Base-by-base conservation (phyloP, 2,113 vertebrate species). In the Cinclus mexicanus region DNA sequence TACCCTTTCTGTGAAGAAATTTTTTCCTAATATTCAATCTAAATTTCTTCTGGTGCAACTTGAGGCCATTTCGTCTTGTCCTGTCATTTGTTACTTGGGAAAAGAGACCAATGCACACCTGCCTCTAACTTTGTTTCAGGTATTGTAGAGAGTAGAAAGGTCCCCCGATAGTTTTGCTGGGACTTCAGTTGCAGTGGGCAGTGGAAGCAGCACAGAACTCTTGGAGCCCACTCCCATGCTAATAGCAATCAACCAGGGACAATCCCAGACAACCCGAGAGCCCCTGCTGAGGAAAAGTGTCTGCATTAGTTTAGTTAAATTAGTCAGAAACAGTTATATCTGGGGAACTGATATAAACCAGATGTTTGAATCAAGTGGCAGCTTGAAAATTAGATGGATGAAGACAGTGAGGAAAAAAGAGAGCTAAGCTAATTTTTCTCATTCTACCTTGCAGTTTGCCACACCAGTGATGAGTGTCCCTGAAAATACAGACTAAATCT, bases 121-220 rank as follows among this genome's bases (percentile, higher is more conserved):
- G 15, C 7, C 33, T 60, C 24, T 29, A 44, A 41, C n/a, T 28
- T 69, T 29, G 29, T 41, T 47, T 61, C 41, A 76, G 70, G 23
- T 26, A 41, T 41, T 61, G 17, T 24, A 55, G 24, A 52, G n/a
- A 61, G 24, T n/a, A 60, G 14, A 59, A 25, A 69, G 8, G 47
- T 41, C 12, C n/a, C 21, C 14, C 0, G 1, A 3, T 12, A 77
- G 31, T 31, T 93, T 59, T 8, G 0, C 14, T 2, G 1, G 21
- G 8, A 42, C 57, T 83, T 89, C 1, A 52, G 7, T 10, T 63
- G 53, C 24, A 85, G 17, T 2, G 6, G 75, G 42, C 11, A 23
- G 39, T 14, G 47, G 53, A 22, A 78, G 49, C 25, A 82, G 19
- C 52, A 52, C 29, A 24, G 24, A 59, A 24, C 1, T 1, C 19